Percentiles rank a stretch among this genome's conserved stretches.
Conservation (phyloP, 2,888 invertebrate species). For the Aphidius colemani region DNA sequence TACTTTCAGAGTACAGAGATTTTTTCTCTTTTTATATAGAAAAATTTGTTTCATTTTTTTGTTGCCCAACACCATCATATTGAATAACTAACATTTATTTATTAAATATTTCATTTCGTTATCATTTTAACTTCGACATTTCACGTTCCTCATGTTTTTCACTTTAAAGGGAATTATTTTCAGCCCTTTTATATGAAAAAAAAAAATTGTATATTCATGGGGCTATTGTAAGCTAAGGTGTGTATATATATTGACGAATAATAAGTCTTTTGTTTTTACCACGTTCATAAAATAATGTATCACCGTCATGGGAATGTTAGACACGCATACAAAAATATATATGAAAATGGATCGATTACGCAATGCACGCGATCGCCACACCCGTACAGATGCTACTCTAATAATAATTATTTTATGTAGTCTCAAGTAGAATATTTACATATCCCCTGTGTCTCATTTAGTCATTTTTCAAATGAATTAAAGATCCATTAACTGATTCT, state of each 20-base stretch:
- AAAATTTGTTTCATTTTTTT: slow-evolving; percentile 5
- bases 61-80: neutral
- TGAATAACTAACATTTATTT: neutral
- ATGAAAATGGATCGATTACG: slow-evolving; percentile 16
- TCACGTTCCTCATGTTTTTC: neutral
- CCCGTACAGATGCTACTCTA: too few relatives aligned
- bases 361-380: slow-evolving; percentile 14
- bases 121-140: neutral
- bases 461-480: too few relatives aligned
- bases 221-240: slow-evolving; percentile 1
- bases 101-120: neutral
- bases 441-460: too few relatives aligned
- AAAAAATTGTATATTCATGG: neutral
- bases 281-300: neutral
- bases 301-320: slow-evolving; percentile 17
- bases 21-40: slow-evolving; percentile 8
- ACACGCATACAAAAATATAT: slow-evolving; percentile 3
- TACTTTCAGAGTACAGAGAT: slow-evolving; percentile 6
- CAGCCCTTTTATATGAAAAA: neutral
- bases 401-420: too few relatives aligned
- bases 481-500: too few relatives aligned
- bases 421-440: too few relatives aligned
- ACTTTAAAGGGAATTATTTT: neutral
- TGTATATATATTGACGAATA: slow-evolving; percentile 5
- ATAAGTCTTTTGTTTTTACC: neutral